Evolutionary conservation across 2,797 vertebrate genomes (phyloP), one percentile per base, ranked within the genome.

Genomic region (Schizopygopsis pylzovi): DNA sequence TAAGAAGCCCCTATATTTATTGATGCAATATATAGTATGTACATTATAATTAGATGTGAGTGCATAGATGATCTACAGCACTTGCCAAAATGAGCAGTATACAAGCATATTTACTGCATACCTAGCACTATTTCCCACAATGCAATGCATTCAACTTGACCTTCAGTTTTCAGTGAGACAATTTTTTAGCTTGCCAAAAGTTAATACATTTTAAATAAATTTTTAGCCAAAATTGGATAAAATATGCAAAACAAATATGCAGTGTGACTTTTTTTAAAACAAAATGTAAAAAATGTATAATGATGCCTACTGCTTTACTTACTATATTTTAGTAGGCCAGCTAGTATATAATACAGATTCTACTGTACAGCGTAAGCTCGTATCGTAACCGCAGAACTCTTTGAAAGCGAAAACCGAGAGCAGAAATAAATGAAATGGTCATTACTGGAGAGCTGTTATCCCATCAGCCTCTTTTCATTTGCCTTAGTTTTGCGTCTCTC

Each of bases 381-480:
- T 54, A 81, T 16, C 45, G 3, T n/a, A 15, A 41, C 47, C 80
- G 10, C 41, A 39, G 12, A 49, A 39, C 75, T 47, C 65, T 73
- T 72, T 80, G 73, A 47, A 75, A 49, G 59, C 1, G 15, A 28
- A 70, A 77, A 81, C 37, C 6, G 13, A 83, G 52, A 49, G 47
- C 67, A 68, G 47, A 70, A 88, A 87, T 85, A 80, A 83, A 83
- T 33, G 65, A 88, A 83, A 79, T 41, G 72, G 67, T 73, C 75
- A 77, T 88, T 80, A 88, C 73, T 65, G 52, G 45, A 54, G 71
- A 65, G 85, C 77, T 81, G 73, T 88, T 88, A 77, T 86, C 72
- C 75, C 67, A 61, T 88, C 79, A 79, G 80, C 71, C 84, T 39
- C 25, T 61, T 56, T 86, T 87, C 78, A 78, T 84, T 72, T 81